Evolutionary conservation across 2,888 invertebrate genomes (phyloP).

Genomic region (Scelioninae gen. 1): DNA sequence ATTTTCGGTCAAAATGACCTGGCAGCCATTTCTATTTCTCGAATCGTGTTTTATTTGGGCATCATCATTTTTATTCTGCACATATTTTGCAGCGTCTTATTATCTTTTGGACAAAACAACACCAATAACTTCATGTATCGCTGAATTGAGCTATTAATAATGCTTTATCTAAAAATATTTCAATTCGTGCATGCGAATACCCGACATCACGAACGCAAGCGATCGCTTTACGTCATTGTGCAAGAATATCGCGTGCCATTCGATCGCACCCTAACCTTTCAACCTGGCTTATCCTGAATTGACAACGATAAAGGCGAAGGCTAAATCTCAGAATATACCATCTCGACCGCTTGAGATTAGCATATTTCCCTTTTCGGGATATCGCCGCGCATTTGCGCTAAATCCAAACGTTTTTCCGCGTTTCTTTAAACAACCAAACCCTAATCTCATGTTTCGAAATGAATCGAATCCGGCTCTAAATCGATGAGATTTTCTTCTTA

Average conservation of each 20-base stretch:
- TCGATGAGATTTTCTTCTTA: neutral
- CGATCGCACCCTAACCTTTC: conserved; percentile 68
- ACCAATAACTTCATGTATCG: neutral
- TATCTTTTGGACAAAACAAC: neutral
- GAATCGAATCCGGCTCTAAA: conserved; percentile 15
- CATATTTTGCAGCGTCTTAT: neutral
- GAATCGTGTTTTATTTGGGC: too few species aligned
- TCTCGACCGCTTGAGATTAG: conserved; percentile 50
- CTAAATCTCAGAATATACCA: conserved; percentile 47
- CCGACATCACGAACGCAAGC: conserved; percentile 65
- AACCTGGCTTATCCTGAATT: conserved; percentile 62
- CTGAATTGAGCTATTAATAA: conserved; percentile 56
- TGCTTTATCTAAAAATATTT: conserved; percentile 68
- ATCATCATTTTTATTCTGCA: neutral
- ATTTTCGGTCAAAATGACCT: too few species aligned
- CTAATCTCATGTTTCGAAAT: conserved; percentile 52
- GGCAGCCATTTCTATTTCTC: too few species aligned
- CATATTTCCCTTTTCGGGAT: conserved; percentile 47
- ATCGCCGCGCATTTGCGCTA: conserved; percentile 24
- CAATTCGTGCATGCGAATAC: conserved; percentile 71
- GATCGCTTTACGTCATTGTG: conserved; percentile 72
- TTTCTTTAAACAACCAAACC: conserved; percentile 20
- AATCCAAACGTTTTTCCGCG: conserved; percentile 36
- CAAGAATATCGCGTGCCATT: conserved; percentile 72
- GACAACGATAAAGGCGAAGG: conserved; percentile 54